Conservation (phyloP, 2,888 invertebrate genomes). For the Spodoptera exigua region DNA sequence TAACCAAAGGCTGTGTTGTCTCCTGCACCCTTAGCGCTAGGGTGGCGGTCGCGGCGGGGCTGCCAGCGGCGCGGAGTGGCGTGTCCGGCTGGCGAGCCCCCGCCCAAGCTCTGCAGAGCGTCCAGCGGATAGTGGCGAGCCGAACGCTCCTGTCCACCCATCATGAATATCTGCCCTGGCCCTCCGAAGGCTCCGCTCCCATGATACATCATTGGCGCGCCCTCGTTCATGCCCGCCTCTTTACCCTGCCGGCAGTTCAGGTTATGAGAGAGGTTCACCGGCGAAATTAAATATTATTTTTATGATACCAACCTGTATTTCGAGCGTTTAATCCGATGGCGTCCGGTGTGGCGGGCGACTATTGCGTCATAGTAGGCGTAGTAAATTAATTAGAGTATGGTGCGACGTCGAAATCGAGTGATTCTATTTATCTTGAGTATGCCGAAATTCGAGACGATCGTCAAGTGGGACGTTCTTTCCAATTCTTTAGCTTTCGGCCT, state of each 20-base stretch:
- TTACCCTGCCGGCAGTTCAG: constrained; percentile 67
- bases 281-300: constrained; percentile 50
- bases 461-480: constrained; percentile 73
- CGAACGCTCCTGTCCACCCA: constrained; percentile 73
- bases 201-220: constrained; percentile 81
- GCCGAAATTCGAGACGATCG: constrained; percentile 85
- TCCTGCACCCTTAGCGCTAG: constrained; percentile 58
- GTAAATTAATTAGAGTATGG: constrained; percentile 73
- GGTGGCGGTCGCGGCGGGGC: constrained; percentile 73
- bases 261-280: constrained; percentile 58
- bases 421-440: constrained; percentile 77
- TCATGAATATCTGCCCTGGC: constrained; percentile 74
- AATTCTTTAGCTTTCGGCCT: constrained; percentile 70
- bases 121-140: constrained; percentile 78
- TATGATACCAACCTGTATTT: constrained; percentile 76
- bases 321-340: constrained; percentile 70
- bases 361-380: constrained; percentile 84
- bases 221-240: constrained; percentile 78
- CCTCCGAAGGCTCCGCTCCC: constrained; percentile 76
- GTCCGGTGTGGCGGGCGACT: constrained; percentile 69
- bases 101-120: constrained; percentile 70
- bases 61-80: constrained; percentile 72
- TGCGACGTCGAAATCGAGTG: constrained; percentile 76
- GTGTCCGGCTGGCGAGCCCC: constrained; percentile 62
- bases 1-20: constrained; percentile 82